A percentile compares a stretch with the other conserved stretches of the same genome.
These are phyloP conservation scores for Mercenaria mercenaria DNA, from an alignment of 1,140 invertebrate genomes.

Conservation along the genomic window DNA sequence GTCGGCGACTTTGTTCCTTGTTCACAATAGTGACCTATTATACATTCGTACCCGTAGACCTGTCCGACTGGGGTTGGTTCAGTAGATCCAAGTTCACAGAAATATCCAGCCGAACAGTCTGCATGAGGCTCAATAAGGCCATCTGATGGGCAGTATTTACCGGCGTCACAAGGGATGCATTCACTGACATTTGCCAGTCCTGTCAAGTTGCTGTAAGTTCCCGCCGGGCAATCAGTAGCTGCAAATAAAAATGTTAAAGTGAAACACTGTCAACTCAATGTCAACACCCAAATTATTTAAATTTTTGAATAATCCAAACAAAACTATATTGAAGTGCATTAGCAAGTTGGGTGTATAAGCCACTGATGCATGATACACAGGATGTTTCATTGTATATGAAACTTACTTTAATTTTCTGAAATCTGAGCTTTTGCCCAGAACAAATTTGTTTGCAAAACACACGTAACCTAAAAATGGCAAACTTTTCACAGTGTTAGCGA, in stretches of 20 bases:
- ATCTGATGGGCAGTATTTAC: constrained; percentile 79
- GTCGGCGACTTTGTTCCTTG: constrained; percentile 78
- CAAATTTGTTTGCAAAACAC: too few species aligned
- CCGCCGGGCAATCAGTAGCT: constrained; percentile 78
- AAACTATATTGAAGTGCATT: too few species aligned
- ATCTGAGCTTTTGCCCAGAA: too few species aligned
- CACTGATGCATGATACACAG: too few species aligned
- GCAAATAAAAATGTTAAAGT: constrained; percentile 35
- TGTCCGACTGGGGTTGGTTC: constrained; percentile 75
- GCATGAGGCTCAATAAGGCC: constrained; percentile 74
- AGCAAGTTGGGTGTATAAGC: too few species aligned
- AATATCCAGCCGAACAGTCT: constrained; percentile 81
- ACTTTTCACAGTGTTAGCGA: too few species aligned
- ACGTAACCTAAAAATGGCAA: too few species aligned
- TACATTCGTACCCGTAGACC: constrained; percentile 80
- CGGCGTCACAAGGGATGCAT: constrained; percentile 81
- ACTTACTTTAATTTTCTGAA: too few species aligned
- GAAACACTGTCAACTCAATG: too few species aligned
- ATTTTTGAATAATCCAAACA: too few species aligned
- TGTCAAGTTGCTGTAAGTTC: constrained; percentile 83
- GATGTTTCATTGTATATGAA: too few species aligned
- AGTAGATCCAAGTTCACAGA: constrained; percentile 79
- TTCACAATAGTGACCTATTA: constrained; percentile 82
- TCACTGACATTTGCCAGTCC: constrained; percentile 76
- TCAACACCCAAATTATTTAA: not conserved